Base-by-base conservation (phyloP, 92 coral and sea anemone genomes). In the Epizoanthus rinbou region DNA sequence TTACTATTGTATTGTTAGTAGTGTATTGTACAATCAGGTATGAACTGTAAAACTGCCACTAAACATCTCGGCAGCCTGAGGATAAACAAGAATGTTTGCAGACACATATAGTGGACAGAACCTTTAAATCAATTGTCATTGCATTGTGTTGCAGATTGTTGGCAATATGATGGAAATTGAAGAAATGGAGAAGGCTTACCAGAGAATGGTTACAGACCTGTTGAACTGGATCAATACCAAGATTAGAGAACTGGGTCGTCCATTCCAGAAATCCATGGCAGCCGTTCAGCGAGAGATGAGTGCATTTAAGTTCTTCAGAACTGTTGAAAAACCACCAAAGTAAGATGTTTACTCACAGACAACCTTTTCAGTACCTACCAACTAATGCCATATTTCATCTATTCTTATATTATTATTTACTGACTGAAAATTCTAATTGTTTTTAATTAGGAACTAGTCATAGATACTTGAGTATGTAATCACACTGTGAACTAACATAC, bases 251-350 rank as follows among this genome's bases (percentile, higher is more conserved):
- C 92, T 96, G 33, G 94, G 94, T 1, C 85, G 93, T 54, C 94
- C 95, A 25, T 91, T 96, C 73, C 93, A 91, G 75, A 94, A 92
- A 86, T 89, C 97, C 62, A 85, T 96, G 91, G 72, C 88, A 18
- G 99, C 94, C 25, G 97, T 96, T 15, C 98, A 96, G 89, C 88
- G 93, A 76, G 98, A 94, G 74, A 90, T 96, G 98, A 87, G 88
- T 35, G 69, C 89, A 28, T 96, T 96, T 80, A 96, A 96, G 82
- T 92, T 90, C 84, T 96, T 94, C 71, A 86, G 99, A 79, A 96
- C 99, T 59, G 92, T 96, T 39, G 99, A 96, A 71, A 96, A 96
- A 85, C 99, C 99, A 3, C 95, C 97, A 81, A 96, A 91, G 99
- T 96, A 84, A 82, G 98, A 17, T 19, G 18, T 8, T 50, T 1